Conservation (phyloP, 2,113 vertebrate species). For the Ploceus nigricollis region DNA sequence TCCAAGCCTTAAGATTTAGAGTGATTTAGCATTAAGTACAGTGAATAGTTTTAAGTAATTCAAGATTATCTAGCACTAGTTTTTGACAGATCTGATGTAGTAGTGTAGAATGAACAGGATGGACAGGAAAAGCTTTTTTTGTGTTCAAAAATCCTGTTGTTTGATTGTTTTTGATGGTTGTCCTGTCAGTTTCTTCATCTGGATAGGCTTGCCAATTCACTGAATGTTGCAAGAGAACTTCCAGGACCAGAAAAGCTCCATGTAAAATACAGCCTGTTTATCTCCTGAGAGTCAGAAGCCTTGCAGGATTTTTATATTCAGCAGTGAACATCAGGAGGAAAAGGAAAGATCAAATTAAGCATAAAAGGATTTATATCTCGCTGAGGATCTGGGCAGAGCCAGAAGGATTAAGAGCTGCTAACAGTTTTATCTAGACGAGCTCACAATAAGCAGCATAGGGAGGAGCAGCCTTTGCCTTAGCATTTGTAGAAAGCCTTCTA, state of each 20-base stretch:
- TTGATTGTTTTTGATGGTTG: not conserved
- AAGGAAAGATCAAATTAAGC: not conserved
- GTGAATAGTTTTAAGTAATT: not conserved
- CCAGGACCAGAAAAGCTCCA: not conserved
- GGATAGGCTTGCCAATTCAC: not conserved
- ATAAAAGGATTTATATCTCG: not conserved
- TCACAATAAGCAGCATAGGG: not conserved
- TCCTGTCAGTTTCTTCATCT: not conserved
- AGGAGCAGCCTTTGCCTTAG: not conserved
- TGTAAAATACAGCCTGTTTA: not conserved
- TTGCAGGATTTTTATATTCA: slow-evolving; percentile 10
- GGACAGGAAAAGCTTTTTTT: not conserved
- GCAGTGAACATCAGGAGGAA: not conserved
- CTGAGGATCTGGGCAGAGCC: not conserved
- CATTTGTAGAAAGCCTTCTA: not conserved
- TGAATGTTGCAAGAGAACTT: not conserved
- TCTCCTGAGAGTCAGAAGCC: not conserved
- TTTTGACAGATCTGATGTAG: not conserved
- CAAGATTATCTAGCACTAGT: not conserved
- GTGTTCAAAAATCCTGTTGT: not conserved
- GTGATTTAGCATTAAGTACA: not conserved
- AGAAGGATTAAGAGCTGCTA: not conserved
- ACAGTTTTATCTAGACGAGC: not conserved
- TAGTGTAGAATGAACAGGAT: not conserved
- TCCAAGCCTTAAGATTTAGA: not conserved